Evolutionary conservation across 2,797 vertebrate genomes (phyloP).

Genomic region (Selene dorsalis): DNA sequence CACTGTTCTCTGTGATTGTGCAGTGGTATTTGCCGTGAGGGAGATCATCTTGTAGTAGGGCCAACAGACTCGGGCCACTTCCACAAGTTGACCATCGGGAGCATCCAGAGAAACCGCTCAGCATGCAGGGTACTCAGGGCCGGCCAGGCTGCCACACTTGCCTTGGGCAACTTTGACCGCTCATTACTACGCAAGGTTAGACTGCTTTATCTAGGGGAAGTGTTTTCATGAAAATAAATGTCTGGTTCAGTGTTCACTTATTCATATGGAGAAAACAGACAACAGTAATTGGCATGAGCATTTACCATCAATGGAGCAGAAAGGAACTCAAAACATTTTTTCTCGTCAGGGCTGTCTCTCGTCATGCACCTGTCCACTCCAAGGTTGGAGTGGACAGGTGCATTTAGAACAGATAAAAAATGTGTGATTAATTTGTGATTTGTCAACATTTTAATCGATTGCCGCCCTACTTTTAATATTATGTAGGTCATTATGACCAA

Average conservation of each 20-base stretch:
- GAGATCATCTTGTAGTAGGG: slow-evolving; percentile 94
- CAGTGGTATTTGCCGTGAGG: slow-evolving; percentile 98
- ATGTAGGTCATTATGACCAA: not conserved
- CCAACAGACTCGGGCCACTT: slow-evolving; percentile 93
- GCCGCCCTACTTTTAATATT: not conserved
- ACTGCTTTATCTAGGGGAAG: not conserved
- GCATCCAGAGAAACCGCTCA: slow-evolving; percentile 97
- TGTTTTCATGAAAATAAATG: not conserved
- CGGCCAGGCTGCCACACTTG: slow-evolving; percentile 96
- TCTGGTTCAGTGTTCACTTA: not conserved
- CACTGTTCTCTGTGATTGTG: slow-evolving; percentile 8
- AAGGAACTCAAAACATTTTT: not conserved
- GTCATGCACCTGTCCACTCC: no score
- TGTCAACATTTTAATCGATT: no score
- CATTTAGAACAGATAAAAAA: no score
- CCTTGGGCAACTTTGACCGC: slow-evolving; percentile 93
- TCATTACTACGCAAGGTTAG: slow-evolving; percentile 94
- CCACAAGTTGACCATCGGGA: slow-evolving; percentile 91
- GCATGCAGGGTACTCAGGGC: slow-evolving; percentile 94
- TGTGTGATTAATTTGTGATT: no score
- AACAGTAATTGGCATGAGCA: not conserved
- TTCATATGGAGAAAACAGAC: not conserved
- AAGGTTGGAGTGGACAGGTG: no score
- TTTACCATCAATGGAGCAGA: not conserved
- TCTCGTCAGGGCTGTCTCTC: no score